Conservation (phyloP, 1,140 invertebrate genomes). For the Leptopilina clavipes region DNA sequence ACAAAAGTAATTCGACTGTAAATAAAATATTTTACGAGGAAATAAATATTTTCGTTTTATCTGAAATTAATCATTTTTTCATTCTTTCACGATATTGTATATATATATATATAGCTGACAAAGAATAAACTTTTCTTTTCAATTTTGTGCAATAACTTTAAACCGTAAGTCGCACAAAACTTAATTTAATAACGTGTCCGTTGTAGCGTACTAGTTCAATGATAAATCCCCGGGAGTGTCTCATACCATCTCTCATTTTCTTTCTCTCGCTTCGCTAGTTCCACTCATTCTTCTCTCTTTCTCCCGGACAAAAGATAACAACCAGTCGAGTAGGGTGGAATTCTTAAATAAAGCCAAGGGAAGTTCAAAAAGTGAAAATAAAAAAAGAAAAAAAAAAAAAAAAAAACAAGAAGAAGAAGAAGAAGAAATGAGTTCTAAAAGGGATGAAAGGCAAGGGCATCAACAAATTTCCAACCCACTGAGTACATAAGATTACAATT, state of each 20-base stretch:
- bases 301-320: slow-evolving; percentile 61
- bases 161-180: slow-evolving; percentile 57
- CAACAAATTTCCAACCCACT: slow-evolving; percentile 24
- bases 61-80: neutral
- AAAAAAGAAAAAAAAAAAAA: neutral
- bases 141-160: slow-evolving; percentile 51
- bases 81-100: neutral
- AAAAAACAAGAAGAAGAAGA: no score
- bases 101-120: neutral
- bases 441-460: neutral
- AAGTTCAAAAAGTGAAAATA: slow-evolving; percentile 13
- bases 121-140: slow-evolving; percentile 26
- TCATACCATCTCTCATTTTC: slow-evolving; percentile 43
- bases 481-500: slow-evolving; percentile 16
- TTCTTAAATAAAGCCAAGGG: slow-evolving; percentile 44
- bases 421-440: neutral
- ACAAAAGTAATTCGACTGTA: no score
- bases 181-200: slow-evolving; percentile 62
- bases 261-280: slow-evolving; percentile 36
- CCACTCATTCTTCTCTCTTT: slow-evolving; percentile 26
- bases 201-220: slow-evolving; percentile 46
- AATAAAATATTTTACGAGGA: no score
- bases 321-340: slow-evolving; percentile 36
- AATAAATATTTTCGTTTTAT: no score
- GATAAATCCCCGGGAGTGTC: slow-evolving; percentile 57